phyloP scores from a whole-genome alignment of 2,888 invertebrate genomes.

The Philonicus albiceps region DNA sequence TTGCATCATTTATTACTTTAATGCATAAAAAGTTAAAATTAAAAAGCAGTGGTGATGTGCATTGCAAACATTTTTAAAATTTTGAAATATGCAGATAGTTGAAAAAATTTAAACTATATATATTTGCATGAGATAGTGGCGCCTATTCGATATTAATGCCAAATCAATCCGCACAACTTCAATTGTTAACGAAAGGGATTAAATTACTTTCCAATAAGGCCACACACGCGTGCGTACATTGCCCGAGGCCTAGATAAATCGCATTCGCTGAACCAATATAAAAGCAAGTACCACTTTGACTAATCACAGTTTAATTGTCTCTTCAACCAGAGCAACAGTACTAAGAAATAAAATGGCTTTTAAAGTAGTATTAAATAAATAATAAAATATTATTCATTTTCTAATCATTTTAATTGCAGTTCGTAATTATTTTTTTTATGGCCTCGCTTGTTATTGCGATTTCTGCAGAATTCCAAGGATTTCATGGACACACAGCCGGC shows the following conservation, averaged over 20 bases:
- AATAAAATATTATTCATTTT: background rate
- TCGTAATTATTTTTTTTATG: background rate
- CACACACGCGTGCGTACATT: background rate
- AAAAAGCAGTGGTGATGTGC: background rate
- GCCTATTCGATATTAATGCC: background rate
- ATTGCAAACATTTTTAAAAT: background rate
- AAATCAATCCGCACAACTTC: background rate
- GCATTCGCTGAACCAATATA: background rate
- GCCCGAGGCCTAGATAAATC: background rate
- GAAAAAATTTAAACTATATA: background rate
- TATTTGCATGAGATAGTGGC: background rate
- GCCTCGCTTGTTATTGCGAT: background rate
- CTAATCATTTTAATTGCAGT: background rate
- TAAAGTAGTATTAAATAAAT: background rate
- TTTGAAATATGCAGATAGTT: background rate
- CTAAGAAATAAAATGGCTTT: background rate
- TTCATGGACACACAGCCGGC: background rate
- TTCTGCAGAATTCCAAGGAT: background rate
- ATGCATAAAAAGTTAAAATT: background rate
- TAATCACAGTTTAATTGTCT: background rate
- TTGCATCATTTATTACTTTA: background rate
- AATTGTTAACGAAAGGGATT: background rate
- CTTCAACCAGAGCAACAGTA: background rate
- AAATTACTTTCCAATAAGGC: background rate
- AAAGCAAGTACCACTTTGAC: background rate